Conservation (phyloP, 2,797 vertebrate genomes). For the Siniperca obscura region DNA sequence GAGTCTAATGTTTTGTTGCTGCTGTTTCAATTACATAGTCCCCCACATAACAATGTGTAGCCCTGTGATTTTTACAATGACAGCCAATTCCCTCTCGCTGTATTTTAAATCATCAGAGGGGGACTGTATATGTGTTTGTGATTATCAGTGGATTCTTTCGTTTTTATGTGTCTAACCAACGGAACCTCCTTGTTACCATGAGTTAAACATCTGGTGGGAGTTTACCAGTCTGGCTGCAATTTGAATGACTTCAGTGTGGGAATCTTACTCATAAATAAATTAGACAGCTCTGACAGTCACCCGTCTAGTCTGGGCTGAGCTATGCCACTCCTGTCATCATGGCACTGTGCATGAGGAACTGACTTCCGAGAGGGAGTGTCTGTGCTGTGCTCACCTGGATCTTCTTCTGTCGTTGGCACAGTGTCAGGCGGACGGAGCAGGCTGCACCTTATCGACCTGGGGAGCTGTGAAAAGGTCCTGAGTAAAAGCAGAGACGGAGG, state of each 20-base stretch:
- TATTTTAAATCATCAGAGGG: conserved; percentile 43
- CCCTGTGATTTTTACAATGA: conserved; percentile 32
- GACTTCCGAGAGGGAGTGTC: conserved; percentile 59
- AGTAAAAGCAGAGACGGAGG: conserved; percentile 92
- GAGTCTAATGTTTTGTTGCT: conserved; percentile 49
- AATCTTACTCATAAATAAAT: conserved; percentile 74
- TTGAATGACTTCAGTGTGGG: conserved; percentile 68
- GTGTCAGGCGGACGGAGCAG: conserved; percentile 98
- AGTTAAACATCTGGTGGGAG: conserved; percentile 58
- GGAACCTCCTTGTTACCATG: conserved; percentile 35
- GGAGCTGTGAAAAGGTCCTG: conserved; percentile 93
- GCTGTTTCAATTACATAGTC: conserved; percentile 55
- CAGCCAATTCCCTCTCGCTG: conserved; percentile 28
- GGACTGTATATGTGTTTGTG: conserved; percentile 17
- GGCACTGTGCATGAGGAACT: conserved; percentile 38
- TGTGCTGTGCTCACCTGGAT: conserved; percentile 61
- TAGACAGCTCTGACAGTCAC: conserved; percentile 53
- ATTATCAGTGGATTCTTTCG: conserved; percentile 19
- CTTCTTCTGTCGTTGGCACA: conserved; percentile 72
- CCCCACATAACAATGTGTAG: conserved; percentile 35
- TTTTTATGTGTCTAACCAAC: conserved; percentile 35
- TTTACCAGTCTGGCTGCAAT: conserved; percentile 53
- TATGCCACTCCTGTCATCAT: conserved; percentile 51
- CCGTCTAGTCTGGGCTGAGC: conserved; percentile 40
- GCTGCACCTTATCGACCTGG: conserved; percentile 97